A percentile compares a stretch with the other conserved stretches of the same genome.
Conservation (phyloP, 2,113 vertebrate genomes). For the Sander vitreus region DNA sequence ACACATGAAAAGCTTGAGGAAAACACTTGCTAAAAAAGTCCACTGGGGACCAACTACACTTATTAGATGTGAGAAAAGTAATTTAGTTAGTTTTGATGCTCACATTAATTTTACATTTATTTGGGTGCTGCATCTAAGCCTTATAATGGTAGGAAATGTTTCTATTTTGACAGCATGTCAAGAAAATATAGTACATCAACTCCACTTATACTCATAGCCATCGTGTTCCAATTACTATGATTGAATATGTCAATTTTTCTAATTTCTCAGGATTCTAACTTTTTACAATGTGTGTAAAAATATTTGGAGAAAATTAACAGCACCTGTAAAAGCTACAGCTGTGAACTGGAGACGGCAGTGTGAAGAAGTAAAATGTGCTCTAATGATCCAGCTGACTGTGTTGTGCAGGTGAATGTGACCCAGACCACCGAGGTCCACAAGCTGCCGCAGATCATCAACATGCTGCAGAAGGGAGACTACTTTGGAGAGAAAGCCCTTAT, state of each 20-base stretch:
- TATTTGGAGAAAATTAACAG: not conserved
- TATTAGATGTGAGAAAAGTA: no score
- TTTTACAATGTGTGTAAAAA: not conserved
- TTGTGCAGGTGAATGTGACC: slow-evolving; percentile 83
- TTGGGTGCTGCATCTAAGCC: no score
- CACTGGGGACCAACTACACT: no score
- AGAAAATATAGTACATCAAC: not conserved
- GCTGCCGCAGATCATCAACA: slow-evolving; percentile 82
- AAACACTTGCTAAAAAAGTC: no score
- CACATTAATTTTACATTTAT: no score
- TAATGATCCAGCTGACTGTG: slow-evolving; percentile 2
- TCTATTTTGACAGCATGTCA: slow-evolving; percentile 21
- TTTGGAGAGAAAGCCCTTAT: slow-evolving; percentile 87
- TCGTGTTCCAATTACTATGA: slow-evolving; percentile 9
- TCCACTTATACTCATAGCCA: not conserved
- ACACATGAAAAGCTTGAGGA: no score
- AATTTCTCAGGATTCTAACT: not conserved
- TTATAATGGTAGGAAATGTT: not conserved
- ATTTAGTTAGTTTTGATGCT: no score
- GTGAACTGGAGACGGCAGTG: not conserved
- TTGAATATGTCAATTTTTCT: slow-evolving; percentile 15
- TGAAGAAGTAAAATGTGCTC: not conserved
- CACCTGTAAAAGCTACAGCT: slow-evolving; percentile 9
- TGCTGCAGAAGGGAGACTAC: slow-evolving; percentile 84
- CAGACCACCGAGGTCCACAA: slow-evolving; percentile 79